Base-by-base conservation (phyloP, 2,113 vertebrate species). In the Xenopus laevis region DNA sequence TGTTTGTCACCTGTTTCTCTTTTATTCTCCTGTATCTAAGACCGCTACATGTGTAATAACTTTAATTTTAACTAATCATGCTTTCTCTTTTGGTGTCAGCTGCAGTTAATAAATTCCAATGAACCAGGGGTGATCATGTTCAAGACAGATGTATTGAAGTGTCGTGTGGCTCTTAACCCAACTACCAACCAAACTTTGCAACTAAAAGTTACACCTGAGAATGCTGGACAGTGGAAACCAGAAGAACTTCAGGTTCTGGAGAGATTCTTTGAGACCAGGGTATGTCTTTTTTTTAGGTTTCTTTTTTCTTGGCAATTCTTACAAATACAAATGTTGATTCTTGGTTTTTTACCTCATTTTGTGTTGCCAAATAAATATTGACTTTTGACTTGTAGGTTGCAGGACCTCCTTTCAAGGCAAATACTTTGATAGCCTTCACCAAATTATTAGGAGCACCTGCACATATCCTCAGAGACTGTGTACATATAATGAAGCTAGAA, bases 41-140 rank as follows among this genome's bases (percentile, higher is more conserved):
- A n/a, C n/a, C n/a, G n/a, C n/a, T n/a, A 7, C 5, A 40, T 40
- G 8, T 40, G 8, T 40, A 40, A 7, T 40, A 40, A 7, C 8
- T 40, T 40, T 40, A 7, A 9, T 40, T 40, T 40, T 40, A 9
- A 40, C 2, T 40, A 40, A 40, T 40, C 23, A 1, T 40, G 33
- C 6, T 40, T 50, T 23, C 20, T 59, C 20, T 44, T 15, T 11
- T 68, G 79, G 79, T 70, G 83, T 8, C 81, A 99, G 96, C 86
- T 99, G 72, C 93, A 95, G 71, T 93, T 99, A 52, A 94, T 98
- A 78, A 98, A 98, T 86, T 97, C 97, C 71, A 98, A 95, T 33
- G 97, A 99, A 86, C 97, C 96, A 0, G 97, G 97, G 16, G 97
- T 99, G 21, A 99, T 98, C 82, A 98, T 97, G 95, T 99, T 99